Evolutionary conservation across 2,113 vertebrate species (phyloP).

Genomic region (Eulemur macaco): DNA sequence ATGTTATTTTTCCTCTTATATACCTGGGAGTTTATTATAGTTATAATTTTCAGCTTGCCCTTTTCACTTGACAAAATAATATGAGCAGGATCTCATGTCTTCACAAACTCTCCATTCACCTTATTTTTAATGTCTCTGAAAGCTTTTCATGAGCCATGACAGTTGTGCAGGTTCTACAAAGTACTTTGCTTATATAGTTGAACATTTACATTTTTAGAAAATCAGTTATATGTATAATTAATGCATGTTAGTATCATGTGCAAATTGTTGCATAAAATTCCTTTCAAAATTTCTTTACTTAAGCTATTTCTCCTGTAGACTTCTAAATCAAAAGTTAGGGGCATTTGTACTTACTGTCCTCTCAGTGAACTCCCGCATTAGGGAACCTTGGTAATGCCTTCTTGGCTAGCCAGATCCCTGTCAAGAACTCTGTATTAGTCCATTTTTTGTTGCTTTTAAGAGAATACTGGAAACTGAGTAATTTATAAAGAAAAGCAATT

Average conservation of each 20-base stretch:
- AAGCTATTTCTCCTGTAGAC: neutral
- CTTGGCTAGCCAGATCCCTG: neutral
- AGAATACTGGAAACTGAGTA: neutral
- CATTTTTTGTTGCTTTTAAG: neutral
- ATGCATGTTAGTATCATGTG: neutral
- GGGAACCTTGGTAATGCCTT: neutral
- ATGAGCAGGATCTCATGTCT: neutral
- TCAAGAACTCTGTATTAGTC: neutral
- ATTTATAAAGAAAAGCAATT: neutral
- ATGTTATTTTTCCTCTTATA: rapidly evolving
- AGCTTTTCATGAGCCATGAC: neutral
- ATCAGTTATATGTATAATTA: neutral
- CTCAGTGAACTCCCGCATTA: neutral
- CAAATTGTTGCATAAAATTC: neutral
- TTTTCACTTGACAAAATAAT: neutral
- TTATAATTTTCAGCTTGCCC: neutral
- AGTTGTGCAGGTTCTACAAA: neutral
- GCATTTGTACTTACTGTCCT: neutral
- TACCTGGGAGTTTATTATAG: neutral
- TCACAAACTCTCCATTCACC: neutral
- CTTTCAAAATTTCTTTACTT: neutral
- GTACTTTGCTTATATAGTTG: neutral
- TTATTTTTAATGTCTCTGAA: neutral
- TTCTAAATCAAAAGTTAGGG: neutral
- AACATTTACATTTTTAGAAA: neutral